Evolutionary conservation across 2,113 vertebrate genomes (phyloP).

Genomic region (Colinus virginianus): DNA sequence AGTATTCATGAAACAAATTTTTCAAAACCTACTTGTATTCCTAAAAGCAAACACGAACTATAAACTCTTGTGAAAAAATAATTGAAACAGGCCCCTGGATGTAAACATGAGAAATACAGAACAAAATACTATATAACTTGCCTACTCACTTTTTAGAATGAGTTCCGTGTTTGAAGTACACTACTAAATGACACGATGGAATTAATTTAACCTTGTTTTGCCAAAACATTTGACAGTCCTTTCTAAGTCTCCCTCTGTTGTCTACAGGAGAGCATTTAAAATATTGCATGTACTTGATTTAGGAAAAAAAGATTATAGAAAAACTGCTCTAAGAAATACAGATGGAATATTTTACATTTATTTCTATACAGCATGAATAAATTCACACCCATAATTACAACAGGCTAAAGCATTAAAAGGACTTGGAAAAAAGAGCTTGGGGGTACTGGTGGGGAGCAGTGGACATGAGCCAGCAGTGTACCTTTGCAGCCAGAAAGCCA

Average conservation of each 20-base stretch:
- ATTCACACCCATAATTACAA: background rate
- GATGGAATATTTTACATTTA: background rate
- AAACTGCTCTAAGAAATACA: background rate
- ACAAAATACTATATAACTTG: background rate
- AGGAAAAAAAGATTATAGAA: background rate
- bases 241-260: background rate
- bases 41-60: background rate
- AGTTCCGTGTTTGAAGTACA: background rate
- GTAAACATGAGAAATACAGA: background rate
- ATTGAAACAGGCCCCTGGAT: background rate
- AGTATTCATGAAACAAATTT: conserved; percentile 11
- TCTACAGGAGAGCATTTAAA: background rate
- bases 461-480: no score
- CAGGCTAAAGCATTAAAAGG: background rate
- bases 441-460: no score
- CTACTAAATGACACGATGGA: background rate
- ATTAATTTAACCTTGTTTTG: background rate
- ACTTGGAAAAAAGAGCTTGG: no score
- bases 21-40: conserved; percentile 5
- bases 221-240: background rate
- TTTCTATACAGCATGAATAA: background rate
- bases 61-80: background rate
- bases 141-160: background rate
- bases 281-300: background rate
- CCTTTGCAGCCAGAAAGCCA: no score